These are phyloP conservation scores for Anabacerthia variegaticeps DNA, from an alignment of 2,797 vertebrate genomes.

Conservation along the genomic window DNA sequence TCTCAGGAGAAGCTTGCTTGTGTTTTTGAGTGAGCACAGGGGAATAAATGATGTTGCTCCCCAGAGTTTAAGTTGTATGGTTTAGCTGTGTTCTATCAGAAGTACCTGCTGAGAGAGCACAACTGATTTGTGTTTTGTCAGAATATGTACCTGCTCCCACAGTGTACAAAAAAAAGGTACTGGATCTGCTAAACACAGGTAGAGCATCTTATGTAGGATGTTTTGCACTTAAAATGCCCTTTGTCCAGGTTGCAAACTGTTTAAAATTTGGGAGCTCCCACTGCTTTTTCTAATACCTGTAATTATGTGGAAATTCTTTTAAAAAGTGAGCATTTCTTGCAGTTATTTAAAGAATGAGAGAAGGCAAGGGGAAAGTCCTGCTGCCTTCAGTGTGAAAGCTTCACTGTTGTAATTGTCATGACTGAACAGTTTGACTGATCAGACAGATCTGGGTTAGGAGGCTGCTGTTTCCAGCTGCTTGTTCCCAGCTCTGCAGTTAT, in stretches of 20 bases:
- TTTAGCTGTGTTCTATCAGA: not conserved
- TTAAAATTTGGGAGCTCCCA: not conserved
- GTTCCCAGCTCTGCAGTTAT: not conserved
- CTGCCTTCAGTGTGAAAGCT: not conserved
- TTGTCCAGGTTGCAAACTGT: not conserved
- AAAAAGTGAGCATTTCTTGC: not conserved
- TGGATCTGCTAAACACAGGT: not conserved
- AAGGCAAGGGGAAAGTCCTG: not conserved
- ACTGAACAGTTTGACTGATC: not conserved
- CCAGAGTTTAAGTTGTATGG: accelerated
- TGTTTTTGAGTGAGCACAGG: not conserved
- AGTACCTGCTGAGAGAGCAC: not conserved
- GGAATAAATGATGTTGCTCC: not conserved
- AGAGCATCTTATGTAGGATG: not conserved
- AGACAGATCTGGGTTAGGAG: constrained; percentile 33
- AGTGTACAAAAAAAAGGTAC: not conserved
- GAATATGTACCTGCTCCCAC: not conserved
- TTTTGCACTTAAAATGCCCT: not conserved
- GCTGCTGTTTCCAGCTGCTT: constrained; percentile 10
- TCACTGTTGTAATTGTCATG: not conserved
- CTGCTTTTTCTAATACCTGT: not conserved
- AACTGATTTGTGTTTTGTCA: not conserved
- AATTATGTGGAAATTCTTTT: not conserved
- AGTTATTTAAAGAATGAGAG: not conserved
- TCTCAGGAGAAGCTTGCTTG: not conserved